phyloP scores from a whole-genome alignment of 2,797 vertebrate species.

The Spea hammondii region DNA sequence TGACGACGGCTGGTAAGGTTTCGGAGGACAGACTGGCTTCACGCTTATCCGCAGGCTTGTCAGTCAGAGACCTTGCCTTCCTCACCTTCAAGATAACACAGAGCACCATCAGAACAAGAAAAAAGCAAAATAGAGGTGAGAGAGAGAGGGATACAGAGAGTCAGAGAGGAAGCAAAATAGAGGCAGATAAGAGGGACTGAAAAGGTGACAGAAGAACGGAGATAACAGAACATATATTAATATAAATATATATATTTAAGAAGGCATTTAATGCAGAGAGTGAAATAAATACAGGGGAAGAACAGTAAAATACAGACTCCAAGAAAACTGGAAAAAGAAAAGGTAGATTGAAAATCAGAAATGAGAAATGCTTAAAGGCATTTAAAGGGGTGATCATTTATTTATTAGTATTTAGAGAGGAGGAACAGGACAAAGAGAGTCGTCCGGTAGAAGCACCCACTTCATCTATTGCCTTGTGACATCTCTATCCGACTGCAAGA shows the following conservation, averaged over 20 bases:
- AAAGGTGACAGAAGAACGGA: constrained; percentile 32
- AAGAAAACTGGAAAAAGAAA: background rate
- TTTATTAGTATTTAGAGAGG: constrained; percentile 20
- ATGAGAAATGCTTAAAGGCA: constrained; percentile 14
- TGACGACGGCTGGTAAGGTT: constrained; percentile 78
- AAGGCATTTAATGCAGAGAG: background rate
- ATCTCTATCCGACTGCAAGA: constrained; percentile 51
- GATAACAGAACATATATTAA: background rate
- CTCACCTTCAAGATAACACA: constrained; percentile 66
- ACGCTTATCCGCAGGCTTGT: constrained; percentile 77
- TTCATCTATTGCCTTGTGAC: constrained; percentile 13
- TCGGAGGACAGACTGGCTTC: constrained; percentile 77
- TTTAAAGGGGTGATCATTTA: constrained; percentile 6
- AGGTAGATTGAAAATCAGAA: constrained; percentile 1
- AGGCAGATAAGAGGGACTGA: constrained; percentile 27
- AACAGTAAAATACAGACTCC: background rate
- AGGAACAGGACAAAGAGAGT: constrained; percentile 12
- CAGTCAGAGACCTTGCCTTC: constrained; percentile 74
- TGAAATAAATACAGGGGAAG: too few species aligned
- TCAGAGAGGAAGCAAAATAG: constrained; percentile 46
- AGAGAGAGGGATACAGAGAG: constrained; percentile 51
- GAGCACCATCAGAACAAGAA: constrained; percentile 59
- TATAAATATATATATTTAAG: background rate
- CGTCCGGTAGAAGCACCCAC: background rate
- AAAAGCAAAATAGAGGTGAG: constrained; percentile 51